Conservation (phyloP, 2,888 invertebrate genomes). For the Vanessa cardui region DNA sequence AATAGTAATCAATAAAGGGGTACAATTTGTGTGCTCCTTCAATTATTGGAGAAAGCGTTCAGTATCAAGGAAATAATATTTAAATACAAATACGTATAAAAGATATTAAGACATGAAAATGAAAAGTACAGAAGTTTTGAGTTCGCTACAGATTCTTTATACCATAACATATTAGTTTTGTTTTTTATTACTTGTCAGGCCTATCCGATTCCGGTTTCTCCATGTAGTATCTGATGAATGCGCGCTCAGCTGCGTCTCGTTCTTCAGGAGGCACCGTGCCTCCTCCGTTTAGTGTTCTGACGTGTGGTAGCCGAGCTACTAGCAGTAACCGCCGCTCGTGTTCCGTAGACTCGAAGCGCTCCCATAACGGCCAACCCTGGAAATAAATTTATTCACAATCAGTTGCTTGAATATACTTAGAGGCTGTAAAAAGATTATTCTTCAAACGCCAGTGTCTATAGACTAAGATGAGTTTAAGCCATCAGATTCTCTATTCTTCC, state of each 20-base stretch:
- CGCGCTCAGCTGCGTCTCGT: slow-evolving; percentile 95
- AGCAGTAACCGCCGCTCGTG: slow-evolving; percentile 93
- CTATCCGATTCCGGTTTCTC: slow-evolving; percentile 92
- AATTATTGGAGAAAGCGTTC: too few species aligned
- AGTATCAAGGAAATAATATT: too few species aligned
- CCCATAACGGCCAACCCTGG: slow-evolving; percentile 89
- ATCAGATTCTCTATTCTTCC: too few species aligned
- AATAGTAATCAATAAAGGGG: too few species aligned
- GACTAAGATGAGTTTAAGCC: too few species aligned
- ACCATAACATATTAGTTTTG: background rate
- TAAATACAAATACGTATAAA: too few species aligned
- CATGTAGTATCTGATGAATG: slow-evolving; percentile 96
- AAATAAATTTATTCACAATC: slow-evolving; percentile 30
- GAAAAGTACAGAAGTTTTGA: background rate
- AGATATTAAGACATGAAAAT: too few species aligned
- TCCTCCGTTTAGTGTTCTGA: slow-evolving; percentile 94
- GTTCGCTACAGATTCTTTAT: background rate
- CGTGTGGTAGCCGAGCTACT: slow-evolving; percentile 93
- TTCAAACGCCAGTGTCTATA: too few species aligned
- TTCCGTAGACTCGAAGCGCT: slow-evolving; percentile 91
- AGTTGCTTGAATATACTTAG: too few species aligned
- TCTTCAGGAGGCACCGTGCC: slow-evolving; percentile 92
- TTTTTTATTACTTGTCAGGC: slow-evolving; percentile 85
- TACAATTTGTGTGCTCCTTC: too few species aligned
- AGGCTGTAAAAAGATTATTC: too few species aligned